phyloP scores from a whole-genome alignment of 2,888 invertebrate genomes.

The Sphecodes monilicornis region DNA sequence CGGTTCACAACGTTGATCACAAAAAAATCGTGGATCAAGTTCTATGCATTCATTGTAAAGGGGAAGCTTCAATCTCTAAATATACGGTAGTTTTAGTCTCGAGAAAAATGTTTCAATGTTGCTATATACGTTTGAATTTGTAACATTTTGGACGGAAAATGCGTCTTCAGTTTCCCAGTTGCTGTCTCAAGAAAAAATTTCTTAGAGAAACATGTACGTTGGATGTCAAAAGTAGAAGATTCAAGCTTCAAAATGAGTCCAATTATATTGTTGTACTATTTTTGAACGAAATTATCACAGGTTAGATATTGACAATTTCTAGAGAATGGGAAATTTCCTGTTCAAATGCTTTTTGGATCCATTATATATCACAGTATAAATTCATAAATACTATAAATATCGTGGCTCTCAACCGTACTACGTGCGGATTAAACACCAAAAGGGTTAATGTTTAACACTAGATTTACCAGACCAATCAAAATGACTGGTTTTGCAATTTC shows the following conservation, averaged over 20 bases:
- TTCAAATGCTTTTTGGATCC: neutral
- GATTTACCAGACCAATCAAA: too few species aligned
- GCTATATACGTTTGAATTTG: neutral
- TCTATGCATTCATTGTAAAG: neutral
- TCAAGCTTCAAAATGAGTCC: neutral
- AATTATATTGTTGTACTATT: neutral
- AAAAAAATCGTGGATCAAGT: neutral
- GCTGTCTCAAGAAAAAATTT: neutral
- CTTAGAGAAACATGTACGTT: fast-evolving
- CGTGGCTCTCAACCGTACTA: neutral
- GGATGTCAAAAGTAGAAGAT: neutral
- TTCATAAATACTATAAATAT: neutral
- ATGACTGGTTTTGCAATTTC: too few species aligned
- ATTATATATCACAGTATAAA: neutral
- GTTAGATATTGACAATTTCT: neutral
- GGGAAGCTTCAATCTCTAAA: neutral
- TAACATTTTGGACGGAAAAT: too few species aligned
- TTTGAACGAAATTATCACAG: too few species aligned
- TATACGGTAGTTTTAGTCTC: neutral
- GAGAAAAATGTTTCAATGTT: neutral
- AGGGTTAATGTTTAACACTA: too few species aligned
- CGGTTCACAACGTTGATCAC: too few species aligned
- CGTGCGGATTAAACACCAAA: neutral
- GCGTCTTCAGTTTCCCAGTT: too few species aligned
- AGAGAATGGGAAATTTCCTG: too few species aligned